Conservation (phyloP, 1,140 invertebrate species). For the Anastrepha ludens region DNA sequence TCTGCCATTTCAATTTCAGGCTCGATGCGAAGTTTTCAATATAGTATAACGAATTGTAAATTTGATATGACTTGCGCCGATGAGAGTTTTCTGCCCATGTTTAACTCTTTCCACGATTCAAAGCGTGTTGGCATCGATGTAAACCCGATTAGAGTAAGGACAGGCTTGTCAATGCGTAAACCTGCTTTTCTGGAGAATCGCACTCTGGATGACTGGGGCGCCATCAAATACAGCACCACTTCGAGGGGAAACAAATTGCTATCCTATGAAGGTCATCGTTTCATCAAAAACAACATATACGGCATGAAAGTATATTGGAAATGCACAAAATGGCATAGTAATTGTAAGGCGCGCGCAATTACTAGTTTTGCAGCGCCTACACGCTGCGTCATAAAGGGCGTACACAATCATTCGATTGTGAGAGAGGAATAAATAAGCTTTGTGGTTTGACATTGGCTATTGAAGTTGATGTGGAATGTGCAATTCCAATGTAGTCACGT, state of each 20-base stretch:
- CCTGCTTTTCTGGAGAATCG: conserved; percentile 60
- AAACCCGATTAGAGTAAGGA: not conserved
- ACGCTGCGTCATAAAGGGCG: conserved; percentile 65
- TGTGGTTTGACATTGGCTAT: not conserved
- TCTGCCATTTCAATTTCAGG: conserved; percentile 50
- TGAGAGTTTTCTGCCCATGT: conserved; percentile 56
- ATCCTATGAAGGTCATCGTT: conserved; percentile 68
- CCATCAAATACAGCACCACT: conserved; percentile 64
- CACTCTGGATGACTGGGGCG: conserved; percentile 58
- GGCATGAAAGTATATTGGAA: conserved; percentile 73
- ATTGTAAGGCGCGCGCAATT: conserved; percentile 69
- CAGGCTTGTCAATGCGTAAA: conserved; percentile 61
- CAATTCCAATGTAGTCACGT: not conserved
- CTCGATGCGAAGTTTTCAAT: conserved; percentile 52
- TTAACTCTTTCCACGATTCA: not conserved
- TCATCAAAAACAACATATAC: conserved; percentile 70
- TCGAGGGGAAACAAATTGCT: conserved; percentile 67
- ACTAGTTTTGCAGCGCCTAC: conserved; percentile 61
- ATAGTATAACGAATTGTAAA: conserved; percentile 55
- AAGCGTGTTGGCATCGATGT: not conserved
- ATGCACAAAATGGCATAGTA: conserved; percentile 71
- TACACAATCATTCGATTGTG: conserved; percentile 65
- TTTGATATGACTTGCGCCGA: conserved; percentile 44
- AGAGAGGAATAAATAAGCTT: conserved; percentile 52
- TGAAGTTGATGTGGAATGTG: not conserved